phyloP scores from a whole-genome alignment of 2,113 vertebrate species.

The Casuarius casuarius region DNA sequence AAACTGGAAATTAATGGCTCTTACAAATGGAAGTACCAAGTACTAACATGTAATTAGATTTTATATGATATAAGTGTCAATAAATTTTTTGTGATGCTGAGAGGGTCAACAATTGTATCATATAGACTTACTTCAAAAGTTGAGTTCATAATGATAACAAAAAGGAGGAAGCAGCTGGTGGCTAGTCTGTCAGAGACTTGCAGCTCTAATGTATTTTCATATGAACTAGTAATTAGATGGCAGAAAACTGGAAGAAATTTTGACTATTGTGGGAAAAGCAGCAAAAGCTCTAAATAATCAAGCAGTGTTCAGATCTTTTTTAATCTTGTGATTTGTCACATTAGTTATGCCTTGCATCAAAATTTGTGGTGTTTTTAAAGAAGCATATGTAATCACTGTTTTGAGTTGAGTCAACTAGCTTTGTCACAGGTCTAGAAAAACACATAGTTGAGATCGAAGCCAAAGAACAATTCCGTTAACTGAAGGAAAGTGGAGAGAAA shows the following conservation, averaged over 20 bases:
- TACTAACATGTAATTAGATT: background rate
- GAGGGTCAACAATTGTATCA: background rate
- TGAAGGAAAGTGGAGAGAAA: background rate
- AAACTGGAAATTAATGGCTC: background rate
- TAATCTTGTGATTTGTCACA: background rate
- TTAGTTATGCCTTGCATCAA: background rate
- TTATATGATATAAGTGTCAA: background rate
- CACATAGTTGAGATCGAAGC: background rate
- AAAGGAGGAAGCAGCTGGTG: background rate
- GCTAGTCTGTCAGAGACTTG: background rate
- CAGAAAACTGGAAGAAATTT: background rate
- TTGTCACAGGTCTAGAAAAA: background rate
- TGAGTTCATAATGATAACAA: background rate
- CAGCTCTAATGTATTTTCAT: background rate
- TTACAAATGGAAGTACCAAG: background rate
- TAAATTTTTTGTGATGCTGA: background rate
- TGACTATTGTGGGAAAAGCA: fast-evolving
- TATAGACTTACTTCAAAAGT: background rate
- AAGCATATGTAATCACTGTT: background rate
- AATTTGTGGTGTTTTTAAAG: background rate
- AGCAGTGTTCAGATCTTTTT: background rate
- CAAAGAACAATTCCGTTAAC: background rate
- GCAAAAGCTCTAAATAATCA: background rate
- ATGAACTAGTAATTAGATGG: background rate
- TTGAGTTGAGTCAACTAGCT: background rate